phyloP scores from a whole-genome alignment of 2,113 vertebrate species.

The Sylvicapra grimmia region DNA sequence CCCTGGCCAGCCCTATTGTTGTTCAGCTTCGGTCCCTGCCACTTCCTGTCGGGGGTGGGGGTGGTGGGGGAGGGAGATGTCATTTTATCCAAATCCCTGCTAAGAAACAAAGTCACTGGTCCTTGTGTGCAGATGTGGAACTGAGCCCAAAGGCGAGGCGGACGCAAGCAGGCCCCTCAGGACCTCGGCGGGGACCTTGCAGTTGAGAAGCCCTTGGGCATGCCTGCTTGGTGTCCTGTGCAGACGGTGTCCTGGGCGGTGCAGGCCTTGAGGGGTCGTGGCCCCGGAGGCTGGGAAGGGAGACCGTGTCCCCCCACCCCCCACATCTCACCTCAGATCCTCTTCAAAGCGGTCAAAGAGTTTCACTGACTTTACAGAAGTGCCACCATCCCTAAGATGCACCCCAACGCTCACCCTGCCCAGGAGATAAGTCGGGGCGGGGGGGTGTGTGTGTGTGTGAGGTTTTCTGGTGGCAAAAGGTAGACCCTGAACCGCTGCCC shows the following conservation, averaged over 20 bases:
- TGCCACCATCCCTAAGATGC: background rate
- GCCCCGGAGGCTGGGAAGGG: background rate
- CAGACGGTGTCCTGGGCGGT: background rate
- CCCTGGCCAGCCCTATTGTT: background rate
- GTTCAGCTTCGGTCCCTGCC: background rate
- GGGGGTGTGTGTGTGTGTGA: background rate
- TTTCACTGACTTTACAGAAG: background rate
- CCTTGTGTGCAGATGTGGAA: background rate
- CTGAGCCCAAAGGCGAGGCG: background rate
- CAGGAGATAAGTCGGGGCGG: background rate
- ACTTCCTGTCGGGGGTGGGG: background rate
- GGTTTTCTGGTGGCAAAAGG: background rate
- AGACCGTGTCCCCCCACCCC: background rate
- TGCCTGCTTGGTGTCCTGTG: background rate
- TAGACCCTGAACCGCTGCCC: background rate
- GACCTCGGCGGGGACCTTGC: background rate
- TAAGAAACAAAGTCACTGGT: background rate
- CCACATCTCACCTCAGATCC: background rate
- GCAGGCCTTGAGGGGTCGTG: background rate
- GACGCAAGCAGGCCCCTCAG: background rate
- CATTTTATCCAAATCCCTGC: background rate
- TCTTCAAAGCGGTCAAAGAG: background rate
- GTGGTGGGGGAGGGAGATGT: background rate
- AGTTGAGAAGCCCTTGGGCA: background rate
- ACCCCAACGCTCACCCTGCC: background rate